These are phyloP conservation scores for Ornithoptera alexandrae DNA, from an alignment of 2,888 invertebrate species.

Conservation along the genomic window DNA sequence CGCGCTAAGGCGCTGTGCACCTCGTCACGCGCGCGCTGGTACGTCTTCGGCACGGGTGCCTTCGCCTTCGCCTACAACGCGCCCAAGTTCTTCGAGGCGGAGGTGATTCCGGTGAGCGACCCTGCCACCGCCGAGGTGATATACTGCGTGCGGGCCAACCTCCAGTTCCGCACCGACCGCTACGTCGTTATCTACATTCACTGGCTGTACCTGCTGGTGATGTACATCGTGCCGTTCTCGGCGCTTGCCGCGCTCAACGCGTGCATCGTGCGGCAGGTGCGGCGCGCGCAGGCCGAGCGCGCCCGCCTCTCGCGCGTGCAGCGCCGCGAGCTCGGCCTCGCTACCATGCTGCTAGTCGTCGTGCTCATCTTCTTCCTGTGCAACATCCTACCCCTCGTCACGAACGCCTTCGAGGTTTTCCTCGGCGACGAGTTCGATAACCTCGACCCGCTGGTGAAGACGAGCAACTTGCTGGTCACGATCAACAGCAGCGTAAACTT, in stretches of 20 bases:
- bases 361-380: slow-evolving; percentile 96
- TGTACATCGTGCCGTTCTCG: slow-evolving; percentile 95
- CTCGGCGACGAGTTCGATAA: slow-evolving; percentile 63
- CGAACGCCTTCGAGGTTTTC: slow-evolving; percentile 92
- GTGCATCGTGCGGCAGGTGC: slow-evolving; percentile 93
- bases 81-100: slow-evolving; percentile 88
- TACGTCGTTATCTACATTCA: slow-evolving; percentile 95
- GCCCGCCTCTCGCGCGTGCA: slow-evolving; percentile 93
- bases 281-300: slow-evolving; percentile 93
- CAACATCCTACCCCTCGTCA: slow-evolving; percentile 91
- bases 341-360: slow-evolving; percentile 96
- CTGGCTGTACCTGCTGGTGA: slow-evolving; percentile 96
- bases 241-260: slow-evolving; percentile 93
- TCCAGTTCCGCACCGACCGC: slow-evolving; percentile 83
- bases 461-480: slow-evolving; percentile 95
- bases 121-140: slow-evolving; percentile 79
- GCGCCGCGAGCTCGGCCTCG: slow-evolving; percentile 94
- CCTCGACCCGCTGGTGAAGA: slow-evolving; percentile 85
- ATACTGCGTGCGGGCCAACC: slow-evolving; percentile 86
- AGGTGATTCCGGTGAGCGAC: slow-evolving; percentile 63
- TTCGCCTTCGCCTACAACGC: slow-evolving; percentile 93
- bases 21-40: slow-evolving; percentile 90
- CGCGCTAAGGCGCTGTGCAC: slow-evolving; percentile 94
- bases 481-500: slow-evolving; percentile 99
- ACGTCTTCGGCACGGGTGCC: slow-evolving; percentile 89